Evolutionary conservation across 1,140 invertebrate genomes (phyloP).

Genomic region (Drosophila pachea): DNA sequence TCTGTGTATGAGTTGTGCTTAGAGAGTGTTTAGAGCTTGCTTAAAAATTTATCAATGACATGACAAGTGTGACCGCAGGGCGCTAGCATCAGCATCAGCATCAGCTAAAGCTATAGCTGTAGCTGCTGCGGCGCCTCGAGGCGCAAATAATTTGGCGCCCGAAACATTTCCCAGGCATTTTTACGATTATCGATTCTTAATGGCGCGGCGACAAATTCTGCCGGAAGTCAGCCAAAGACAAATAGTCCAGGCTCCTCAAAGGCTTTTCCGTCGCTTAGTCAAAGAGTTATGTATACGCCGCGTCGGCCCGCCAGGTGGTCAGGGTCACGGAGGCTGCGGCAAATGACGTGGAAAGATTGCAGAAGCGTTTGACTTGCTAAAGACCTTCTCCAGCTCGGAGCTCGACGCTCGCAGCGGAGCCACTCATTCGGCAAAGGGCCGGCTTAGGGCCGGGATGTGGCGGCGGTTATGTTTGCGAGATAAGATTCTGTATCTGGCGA

Average conservation of each 20-base stretch:
- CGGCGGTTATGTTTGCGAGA: conserved; percentile 10
- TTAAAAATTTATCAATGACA: conserved; percentile 75
- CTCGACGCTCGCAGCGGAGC: too few relatives aligned
- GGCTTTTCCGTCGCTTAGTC: too few relatives aligned
- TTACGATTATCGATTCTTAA: conserved; percentile 70
- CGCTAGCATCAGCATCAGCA: conserved; percentile 11
- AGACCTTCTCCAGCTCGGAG: too few relatives aligned
- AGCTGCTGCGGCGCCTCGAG: conserved; percentile 27
- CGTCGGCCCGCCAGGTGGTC: conserved; percentile 39
- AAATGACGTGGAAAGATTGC: conserved; percentile 55
- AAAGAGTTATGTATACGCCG: conserved; percentile 46
- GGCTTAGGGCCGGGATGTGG: not conserved
- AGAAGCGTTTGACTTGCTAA: conserved; percentile 28
- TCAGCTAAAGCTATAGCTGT: not conserved
- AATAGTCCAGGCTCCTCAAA: conserved; percentile 60
- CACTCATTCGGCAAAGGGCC: not conserved
- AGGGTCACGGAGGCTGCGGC: conserved; percentile 9
- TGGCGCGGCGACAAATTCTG: conserved; percentile 44
- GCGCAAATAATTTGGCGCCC: conserved; percentile 41
- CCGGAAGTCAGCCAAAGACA: conserved; percentile 65
- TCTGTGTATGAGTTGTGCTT: conserved; percentile 69
- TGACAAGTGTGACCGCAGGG: conserved; percentile 69
- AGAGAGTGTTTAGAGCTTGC: conserved; percentile 72
- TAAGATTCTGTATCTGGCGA: not conserved
- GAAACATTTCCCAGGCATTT: conserved; percentile 66